A percentile compares a stretch with the other conserved stretches of the same genome.
Evolutionary conservation across 2,888 invertebrate genomes (phyloP).

Genomic region (Sarcophaga subvicina): DNA sequence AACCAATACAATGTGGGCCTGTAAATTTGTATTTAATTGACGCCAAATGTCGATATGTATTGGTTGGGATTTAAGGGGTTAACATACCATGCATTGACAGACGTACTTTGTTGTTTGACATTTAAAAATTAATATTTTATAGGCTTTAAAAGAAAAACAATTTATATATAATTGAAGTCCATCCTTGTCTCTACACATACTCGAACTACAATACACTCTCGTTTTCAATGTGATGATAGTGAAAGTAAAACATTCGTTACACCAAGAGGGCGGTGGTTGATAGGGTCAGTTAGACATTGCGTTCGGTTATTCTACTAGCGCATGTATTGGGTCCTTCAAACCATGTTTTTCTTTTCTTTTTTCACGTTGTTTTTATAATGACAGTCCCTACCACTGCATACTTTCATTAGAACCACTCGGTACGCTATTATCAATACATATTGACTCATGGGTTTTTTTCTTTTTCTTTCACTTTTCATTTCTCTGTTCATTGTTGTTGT

Average conservation of each 20-base stretch:
- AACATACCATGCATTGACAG: conserved; percentile 43
- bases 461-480: conserved; percentile 55
- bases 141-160: conserved; percentile 54
- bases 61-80: neutral
- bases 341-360: neutral
- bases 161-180: conserved; percentile 57
- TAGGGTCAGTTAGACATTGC: neutral
- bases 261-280: neutral
- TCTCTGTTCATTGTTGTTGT: conserved; percentile 40
- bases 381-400: neutral
- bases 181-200: conserved; percentile 17
- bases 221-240: neutral
- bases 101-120: conserved; percentile 61
- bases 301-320: no score
- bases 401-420: no score
- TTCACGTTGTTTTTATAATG: neutral
- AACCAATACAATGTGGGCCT: no score
- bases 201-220: neutral
- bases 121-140: conserved; percentile 80
- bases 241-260: neutral
- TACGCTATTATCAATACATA: neutral
- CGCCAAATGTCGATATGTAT: no score
- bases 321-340: no score
- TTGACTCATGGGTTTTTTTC: conserved; percentile 54
- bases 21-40: no score